These are phyloP conservation scores for Pimpla rufipes DNA, from an alignment of 2,888 invertebrate genomes.

Conservation along the genomic window DNA sequence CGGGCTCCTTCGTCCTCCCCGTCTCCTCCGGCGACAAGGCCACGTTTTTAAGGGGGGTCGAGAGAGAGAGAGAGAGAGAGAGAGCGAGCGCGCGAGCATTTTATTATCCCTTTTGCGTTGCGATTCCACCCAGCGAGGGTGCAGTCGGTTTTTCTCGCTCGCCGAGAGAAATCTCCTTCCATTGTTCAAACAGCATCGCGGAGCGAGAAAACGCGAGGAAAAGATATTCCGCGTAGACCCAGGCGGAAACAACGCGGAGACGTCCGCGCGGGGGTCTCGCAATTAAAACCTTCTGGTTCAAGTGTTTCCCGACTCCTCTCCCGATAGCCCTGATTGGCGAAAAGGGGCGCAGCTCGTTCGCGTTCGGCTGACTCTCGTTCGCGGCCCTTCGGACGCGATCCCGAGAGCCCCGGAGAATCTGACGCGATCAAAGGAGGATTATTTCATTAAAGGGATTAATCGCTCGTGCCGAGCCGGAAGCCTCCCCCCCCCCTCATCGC, in stretches of 20 bases:
- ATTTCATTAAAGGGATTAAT: conserved; percentile 84
- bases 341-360: conserved; percentile 72
- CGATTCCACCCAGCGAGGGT: not conserved
- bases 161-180: not conserved
- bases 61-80: too few species aligned
- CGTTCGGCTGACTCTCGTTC: not conserved
- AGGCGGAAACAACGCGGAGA: conserved; percentile 82
- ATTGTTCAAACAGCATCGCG: not conserved
- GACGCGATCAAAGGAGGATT: conserved; percentile 83
- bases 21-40: conserved; percentile 37
- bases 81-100: conserved; percentile 60
- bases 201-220: conserved; percentile 28
- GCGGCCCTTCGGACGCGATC: conserved; percentile 38
- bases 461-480: conserved; percentile 76
- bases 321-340: conserved; percentile 70
- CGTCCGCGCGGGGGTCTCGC: conserved; percentile 77
- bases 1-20: conserved; percentile 32
- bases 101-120: too few species aligned
- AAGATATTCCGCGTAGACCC: conserved; percentile 74
- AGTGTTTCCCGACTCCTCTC: conserved; percentile 79
- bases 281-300: conserved; percentile 84
- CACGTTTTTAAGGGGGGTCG: conserved; percentile 74
- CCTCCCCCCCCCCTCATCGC: conserved; percentile 10
- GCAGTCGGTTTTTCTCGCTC: conserved; percentile 4
- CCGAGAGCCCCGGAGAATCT: conserved; percentile 46